Evolutionary conservation across 2,888 invertebrate genomes (phyloP), one percentile per base, ranked within the genome.

Genomic region (Xanthorhoe designata): DNA sequence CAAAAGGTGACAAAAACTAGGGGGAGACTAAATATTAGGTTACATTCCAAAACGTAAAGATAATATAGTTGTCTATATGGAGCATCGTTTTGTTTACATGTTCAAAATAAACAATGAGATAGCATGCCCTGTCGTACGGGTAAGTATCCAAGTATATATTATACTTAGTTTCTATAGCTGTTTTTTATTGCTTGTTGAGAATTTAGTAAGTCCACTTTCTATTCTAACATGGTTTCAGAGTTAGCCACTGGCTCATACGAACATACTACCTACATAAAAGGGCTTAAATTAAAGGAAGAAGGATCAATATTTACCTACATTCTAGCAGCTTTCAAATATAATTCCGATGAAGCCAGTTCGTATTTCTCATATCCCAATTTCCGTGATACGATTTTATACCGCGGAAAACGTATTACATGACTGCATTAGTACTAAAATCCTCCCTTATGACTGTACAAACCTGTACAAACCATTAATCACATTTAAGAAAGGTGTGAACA

Each of bases 401-500:
- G 42, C 45, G 29, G 49, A 53, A 50, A 24, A 10, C 17, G 19
- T 42, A 47, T 57, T 49, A 15, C n/a, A 53, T 13, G 10, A 9
- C 18, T 38, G 54, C 56, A 63, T 66, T 67, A 57, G 57, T 63
- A 58, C 19, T 62, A 29, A 68, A 68, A 70, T 69, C 54, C 52
- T 57, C 59, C 68, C 29, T 68, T 70, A 71, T 67, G 66, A 70
- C 70, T 71, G 69, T 73, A 74, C 72, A 60, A 64, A 68, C 64
- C 70, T 71, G 69, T 73, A 74, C 72, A 60, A 64, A 68, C 64
- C 61, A 75, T 70, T 71, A 75, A 60, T 74, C 61, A 74, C 66
- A 56, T 69, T 62, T 69, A 52, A 69, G 53, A 51, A n/a, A 7
- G 18, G 0, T 9, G 29, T 13, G 55, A 13, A 62, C 29, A 54